These are phyloP conservation scores for Eristalinus aeneus DNA, from an alignment of 2,888 invertebrate species.

Conservation along the genomic window DNA sequence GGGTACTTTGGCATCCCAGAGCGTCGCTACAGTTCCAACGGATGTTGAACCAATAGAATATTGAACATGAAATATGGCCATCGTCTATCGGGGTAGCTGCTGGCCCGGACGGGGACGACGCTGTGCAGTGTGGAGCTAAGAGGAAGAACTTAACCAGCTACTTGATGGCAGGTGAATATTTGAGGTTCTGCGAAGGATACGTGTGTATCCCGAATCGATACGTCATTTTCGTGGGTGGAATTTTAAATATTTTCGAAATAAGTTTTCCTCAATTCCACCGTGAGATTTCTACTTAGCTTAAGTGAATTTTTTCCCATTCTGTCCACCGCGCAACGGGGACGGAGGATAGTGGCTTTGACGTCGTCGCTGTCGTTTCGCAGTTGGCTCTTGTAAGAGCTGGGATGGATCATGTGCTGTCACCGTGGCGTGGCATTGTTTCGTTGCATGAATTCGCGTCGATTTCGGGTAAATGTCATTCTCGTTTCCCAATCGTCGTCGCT, in stretches of 20 bases:
- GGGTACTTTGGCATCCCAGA: constrained; percentile 55
- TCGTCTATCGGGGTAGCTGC: constrained; percentile 18
- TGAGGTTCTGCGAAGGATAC: constrained; percentile 19
- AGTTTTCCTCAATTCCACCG: constrained; percentile 60
- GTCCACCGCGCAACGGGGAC: neutral
- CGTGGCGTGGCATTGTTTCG: constrained; percentile 38
- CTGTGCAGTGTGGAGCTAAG: neutral
- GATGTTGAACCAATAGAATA: constrained; percentile 64
- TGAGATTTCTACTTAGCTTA: constrained; percentile 68
- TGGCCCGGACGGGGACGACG: constrained; percentile 39
- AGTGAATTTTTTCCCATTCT: constrained; percentile 40
- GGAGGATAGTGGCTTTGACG: constrained; percentile 9
- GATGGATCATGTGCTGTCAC: neutral
- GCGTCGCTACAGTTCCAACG: constrained; percentile 40
- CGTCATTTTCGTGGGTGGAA: constrained; percentile 62
- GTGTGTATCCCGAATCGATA: constrained; percentile 56
- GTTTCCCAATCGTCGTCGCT: constrained; percentile 25
- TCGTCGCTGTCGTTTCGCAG: neutral
- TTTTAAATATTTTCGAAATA: constrained; percentile 65
- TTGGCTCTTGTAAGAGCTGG: neutral
- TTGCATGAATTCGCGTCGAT: constrained; percentile 20
- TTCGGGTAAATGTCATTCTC: constrained; percentile 23
- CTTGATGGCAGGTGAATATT: constrained; percentile 62
- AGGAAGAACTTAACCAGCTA: constrained; percentile 53
- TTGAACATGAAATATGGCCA: constrained; percentile 66